Conservation (phyloP, 2,888 invertebrate species). For the Leptodirus hochenwartii region DNA sequence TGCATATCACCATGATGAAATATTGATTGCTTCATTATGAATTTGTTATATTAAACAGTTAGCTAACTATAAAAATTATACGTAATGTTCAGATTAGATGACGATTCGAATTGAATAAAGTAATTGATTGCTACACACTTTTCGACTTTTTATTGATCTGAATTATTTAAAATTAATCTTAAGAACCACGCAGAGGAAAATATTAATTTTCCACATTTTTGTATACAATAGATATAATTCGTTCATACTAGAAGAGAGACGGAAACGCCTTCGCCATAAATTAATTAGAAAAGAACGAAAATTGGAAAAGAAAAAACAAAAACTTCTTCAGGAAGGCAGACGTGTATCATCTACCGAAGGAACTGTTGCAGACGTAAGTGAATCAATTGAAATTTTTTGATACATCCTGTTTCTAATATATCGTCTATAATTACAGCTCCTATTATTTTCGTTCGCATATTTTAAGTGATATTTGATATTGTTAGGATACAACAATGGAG, state of each 20-base stretch:
- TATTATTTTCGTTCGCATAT: too few species aligned
- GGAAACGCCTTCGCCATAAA: constrained; percentile 52
- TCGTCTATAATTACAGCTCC: too few species aligned
- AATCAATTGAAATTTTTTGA: neutral
- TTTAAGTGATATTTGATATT: constrained; percentile 1
- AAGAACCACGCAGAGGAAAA: neutral
- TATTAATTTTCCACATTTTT: constrained; percentile 5
- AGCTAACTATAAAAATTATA: too few species aligned
- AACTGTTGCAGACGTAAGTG: neutral
- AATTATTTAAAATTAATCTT: too few species aligned
- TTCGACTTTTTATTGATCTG: too few species aligned
- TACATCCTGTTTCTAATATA: too few species aligned
- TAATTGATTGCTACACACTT: too few species aligned
- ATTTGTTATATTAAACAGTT: too few species aligned
- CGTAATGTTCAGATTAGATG: too few species aligned
- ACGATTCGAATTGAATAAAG: too few species aligned
- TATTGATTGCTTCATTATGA: too few species aligned
- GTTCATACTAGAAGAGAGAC: constrained; percentile 45
- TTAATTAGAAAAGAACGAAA: constrained; percentile 54
- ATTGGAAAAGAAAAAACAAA: constrained; percentile 48
- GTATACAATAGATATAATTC: constrained; percentile 32
- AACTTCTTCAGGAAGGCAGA: constrained; percentile 30
- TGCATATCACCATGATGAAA: too few species aligned
- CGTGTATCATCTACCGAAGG: constrained; percentile 15
- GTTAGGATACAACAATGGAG: constrained; percentile 19